Percentiles rank a stretch among this genome's conserved stretches.
phyloP scores from a whole-genome alignment of 2,797 vertebrate genomes.

The Pseudomugil gertrudae region DNA sequence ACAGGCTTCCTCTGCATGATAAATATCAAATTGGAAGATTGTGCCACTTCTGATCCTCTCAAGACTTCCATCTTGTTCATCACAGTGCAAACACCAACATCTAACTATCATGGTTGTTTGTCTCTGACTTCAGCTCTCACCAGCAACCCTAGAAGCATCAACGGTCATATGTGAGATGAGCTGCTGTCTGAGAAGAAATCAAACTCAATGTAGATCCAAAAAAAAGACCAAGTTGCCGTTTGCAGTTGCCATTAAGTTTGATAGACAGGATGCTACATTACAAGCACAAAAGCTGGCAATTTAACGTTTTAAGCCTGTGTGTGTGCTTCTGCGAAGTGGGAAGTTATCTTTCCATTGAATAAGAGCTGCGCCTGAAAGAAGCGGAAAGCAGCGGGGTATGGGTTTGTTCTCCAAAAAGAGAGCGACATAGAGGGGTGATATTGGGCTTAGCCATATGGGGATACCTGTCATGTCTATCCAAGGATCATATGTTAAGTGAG shows the following conservation, averaged over 20 bases:
- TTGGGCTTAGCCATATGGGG: neutral
- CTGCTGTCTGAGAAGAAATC: constrained; percentile 31
- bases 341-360: constrained; percentile 37
- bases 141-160: neutral
- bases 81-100: constrained; percentile 51
- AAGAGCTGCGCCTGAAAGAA: constrained; percentile 29
- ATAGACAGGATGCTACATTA: constrained; percentile 19
- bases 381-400: constrained; percentile 24
- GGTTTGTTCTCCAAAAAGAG: constrained; percentile 27
- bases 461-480: neutral
- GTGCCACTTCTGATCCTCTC: constrained; percentile 23
- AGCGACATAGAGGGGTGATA: neutral
- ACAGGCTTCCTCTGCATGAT: constrained; percentile 41
- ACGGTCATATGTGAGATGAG: constrained; percentile 5
- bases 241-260: constrained; percentile 17
- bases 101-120: constrained; percentile 27
- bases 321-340: constrained; percentile 15
- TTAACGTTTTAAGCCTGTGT: constrained; percentile 35
- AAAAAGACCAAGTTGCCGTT: constrained; percentile 9
- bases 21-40: constrained; percentile 37
- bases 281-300: constrained; percentile 8
- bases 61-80: constrained; percentile 42
- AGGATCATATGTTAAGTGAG: constrained; percentile 3
- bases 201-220: neutral
- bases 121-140: neutral